Evolutionary conservation across 2,797 vertebrate genomes (phyloP).

Genomic region (Gobionotothen gibberifrons): DNA sequence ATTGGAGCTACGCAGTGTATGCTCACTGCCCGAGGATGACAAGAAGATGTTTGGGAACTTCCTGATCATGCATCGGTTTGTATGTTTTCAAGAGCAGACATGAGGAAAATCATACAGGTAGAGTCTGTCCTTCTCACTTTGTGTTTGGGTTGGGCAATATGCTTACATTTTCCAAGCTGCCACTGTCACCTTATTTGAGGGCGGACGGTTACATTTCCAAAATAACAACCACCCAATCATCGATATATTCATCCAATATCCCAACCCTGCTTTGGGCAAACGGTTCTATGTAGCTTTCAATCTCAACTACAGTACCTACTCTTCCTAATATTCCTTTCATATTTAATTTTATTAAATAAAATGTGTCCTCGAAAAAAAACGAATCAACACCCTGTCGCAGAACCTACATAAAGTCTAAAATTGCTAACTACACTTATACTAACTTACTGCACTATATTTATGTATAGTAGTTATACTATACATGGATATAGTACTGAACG

Average conservation of each 20-base stretch:
- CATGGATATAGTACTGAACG: background rate
- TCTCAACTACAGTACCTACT: background rate
- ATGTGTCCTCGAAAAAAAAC: background rate
- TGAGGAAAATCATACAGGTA: slow-evolving; percentile 3
- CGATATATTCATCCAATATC: too few species aligned
- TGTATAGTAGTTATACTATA: background rate
- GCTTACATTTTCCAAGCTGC: too few species aligned
- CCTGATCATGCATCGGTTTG: slow-evolving; percentile 24
- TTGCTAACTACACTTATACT: background rate
- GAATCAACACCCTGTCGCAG: background rate
- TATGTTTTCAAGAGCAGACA: slow-evolving; percentile 23
- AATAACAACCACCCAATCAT: too few species aligned
- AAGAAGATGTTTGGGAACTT: slow-evolving; percentile 56
- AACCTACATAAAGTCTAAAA: background rate
- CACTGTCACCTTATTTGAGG: too few species aligned
- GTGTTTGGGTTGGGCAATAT: too few species aligned
- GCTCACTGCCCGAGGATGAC: slow-evolving; percentile 61
- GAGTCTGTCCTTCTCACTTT: background rate
- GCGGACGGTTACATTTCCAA: too few species aligned
- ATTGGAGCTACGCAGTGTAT: slow-evolving; percentile 73
- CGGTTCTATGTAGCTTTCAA: too few species aligned
- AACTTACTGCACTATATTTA: background rate
- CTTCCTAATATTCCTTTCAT: background rate
- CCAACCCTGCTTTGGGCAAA: too few species aligned
- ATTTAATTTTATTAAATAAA: background rate